phyloP scores from a whole-genome alignment of 2,797 vertebrate genomes.

The Rhabdomys pumilio region DNA sequence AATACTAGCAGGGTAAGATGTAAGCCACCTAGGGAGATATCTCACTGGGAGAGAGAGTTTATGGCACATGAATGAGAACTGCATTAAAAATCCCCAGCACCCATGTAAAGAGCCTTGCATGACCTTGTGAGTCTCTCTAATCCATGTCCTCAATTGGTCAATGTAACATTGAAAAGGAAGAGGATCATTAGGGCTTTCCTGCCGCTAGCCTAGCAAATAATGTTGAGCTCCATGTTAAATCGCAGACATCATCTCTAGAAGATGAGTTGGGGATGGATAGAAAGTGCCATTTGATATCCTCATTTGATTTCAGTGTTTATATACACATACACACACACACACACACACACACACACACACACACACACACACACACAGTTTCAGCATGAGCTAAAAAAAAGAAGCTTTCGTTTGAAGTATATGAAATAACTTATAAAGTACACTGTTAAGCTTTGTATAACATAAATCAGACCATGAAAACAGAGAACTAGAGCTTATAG shows the following conservation, averaged over 20 bases:
- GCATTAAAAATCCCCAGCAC: neutral
- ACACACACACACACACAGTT: neutral
- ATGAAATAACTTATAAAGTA: neutral
- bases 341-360: neutral
- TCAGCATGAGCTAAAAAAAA: neutral
- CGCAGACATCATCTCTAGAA: neutral
- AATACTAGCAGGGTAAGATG: no score
- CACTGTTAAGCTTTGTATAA: neutral
- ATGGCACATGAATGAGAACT: no score
- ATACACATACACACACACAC: neutral
- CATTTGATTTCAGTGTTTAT: neutral
- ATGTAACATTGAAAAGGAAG: neutral
- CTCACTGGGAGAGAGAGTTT: neutral
- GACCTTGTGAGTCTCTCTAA: neutral
- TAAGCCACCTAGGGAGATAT: no score
- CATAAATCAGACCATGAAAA: neutral
- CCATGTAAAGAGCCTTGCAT: neutral
- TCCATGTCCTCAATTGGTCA: no score
- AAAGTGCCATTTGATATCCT: neutral
- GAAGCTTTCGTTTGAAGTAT: neutral
- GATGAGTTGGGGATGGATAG: neutral
- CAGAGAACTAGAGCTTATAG: no score
- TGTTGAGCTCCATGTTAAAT: neutral
- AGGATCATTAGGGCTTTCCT: neutral
- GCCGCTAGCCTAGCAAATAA: neutral